These are phyloP conservation scores for Gavia stellata DNA, from an alignment of 2,113 vertebrate species.

Conservation along the genomic window DNA sequence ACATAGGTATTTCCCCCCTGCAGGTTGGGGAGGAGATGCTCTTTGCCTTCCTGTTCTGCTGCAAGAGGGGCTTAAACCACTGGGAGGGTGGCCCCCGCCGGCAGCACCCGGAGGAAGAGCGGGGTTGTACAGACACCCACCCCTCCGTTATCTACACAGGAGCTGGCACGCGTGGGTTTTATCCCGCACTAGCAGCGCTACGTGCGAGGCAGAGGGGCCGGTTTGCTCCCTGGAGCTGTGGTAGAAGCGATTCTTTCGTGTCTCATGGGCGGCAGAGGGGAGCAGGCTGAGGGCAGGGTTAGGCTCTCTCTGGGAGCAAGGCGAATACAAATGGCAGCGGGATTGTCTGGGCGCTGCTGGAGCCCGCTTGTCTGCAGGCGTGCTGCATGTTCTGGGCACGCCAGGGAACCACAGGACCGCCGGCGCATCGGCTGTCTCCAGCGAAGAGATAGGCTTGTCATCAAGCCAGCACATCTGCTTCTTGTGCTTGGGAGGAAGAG, in stretches of 20 bases:
- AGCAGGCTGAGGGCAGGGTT: background rate
- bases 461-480: background rate
- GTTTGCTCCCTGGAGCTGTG: background rate
- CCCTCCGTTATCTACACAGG: fast-evolving
- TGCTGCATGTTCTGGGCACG: fast-evolving
- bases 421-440: fast-evolving
- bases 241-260: fast-evolving
- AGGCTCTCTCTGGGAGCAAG: background rate
- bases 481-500: background rate
- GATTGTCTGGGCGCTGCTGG: background rate
- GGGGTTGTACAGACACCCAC: background rate
- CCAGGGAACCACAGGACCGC: fast-evolving
- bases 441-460: background rate
- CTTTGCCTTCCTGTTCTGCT: background rate
- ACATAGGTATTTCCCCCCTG: background rate
- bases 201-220: background rate
- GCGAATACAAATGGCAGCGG: background rate
- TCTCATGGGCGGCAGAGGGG: background rate
- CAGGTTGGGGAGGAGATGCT: background rate
- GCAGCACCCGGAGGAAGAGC: background rate
- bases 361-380: background rate
- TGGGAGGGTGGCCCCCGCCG: fast-evolving
- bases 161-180: background rate
- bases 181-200: background rate
- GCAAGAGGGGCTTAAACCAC: background rate